Evolutionary conservation across 2,797 vertebrate species (phyloP), one percentile per base, ranked within the genome.

Genomic region (Anableps anableps): DNA sequence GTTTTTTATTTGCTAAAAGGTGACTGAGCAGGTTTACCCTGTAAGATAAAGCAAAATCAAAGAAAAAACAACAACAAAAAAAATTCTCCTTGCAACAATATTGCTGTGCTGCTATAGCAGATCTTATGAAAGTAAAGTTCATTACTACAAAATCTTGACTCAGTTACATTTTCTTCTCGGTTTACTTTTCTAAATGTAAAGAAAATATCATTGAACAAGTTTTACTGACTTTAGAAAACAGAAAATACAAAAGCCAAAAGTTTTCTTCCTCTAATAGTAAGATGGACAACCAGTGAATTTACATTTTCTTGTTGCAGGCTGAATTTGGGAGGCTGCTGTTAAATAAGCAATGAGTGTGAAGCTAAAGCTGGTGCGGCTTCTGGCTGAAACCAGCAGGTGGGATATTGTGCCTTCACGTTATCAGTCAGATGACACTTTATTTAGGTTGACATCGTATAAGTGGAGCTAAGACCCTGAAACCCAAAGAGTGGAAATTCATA

Each of bases 351-450:
- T 45, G 19, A 26, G 76, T 84, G 74, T 82, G 79, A 47, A 83
- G 81, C 58, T 6, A 13, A 79, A 81, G 80, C 83, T 86, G 79
- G 36, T 76, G 81, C 76, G 84, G 86, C 83, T 92, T 83, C 81
- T 84, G 83, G 76, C 68, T 89, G 82, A 85, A 87, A 80, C 41
- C 76, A 85, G 90, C 96, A 96, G 95, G 94, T 96, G 96, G 95
- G 93, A 94, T 62, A 80, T 94, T 90, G 94, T 88, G 91, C 92
- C 76, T 84, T 88, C 95, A 96, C 95, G 0, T 94, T 91, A 95
- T 96, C 90, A 95, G 93, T 96, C 95, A 86, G 92, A 91, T 92
- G 94, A 96, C 95, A 96, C 95, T 95, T 95, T 95, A 95, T 96
- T 95, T 95, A 95, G 92, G 92, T 92, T 94, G 95, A 95, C 93